Conservation (phyloP, 1,140 invertebrate species). For the Reticulitermes speratus region DNA sequence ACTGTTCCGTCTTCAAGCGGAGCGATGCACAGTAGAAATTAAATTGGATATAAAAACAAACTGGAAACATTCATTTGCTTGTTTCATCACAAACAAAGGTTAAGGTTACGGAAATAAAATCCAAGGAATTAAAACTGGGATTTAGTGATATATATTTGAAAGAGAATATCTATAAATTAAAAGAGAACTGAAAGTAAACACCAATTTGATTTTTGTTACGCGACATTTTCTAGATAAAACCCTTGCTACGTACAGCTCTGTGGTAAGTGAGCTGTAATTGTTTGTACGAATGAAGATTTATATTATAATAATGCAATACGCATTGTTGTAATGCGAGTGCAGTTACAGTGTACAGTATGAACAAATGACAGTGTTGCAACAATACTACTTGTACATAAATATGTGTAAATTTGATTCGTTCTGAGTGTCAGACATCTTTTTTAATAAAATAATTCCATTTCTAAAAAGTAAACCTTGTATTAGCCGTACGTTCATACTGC, state of each 20-base stretch:
- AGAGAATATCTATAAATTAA: too few species aligned
- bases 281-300: too few species aligned
- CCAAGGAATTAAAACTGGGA: too few species aligned
- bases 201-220: background rate
- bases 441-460: background rate
- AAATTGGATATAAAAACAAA: background rate
- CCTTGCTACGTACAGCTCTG: too few species aligned
- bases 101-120: too few species aligned
- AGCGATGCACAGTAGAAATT: background rate
- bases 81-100: too few species aligned
- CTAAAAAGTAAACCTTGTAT: background rate
- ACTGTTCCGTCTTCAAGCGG: background rate
- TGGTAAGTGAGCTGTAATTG: too few species aligned
- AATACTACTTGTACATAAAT: constrained; percentile 3
- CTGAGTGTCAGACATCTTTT: background rate
- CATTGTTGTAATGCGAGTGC: too few species aligned
- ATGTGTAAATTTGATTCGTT: background rate
- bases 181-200: background rate
- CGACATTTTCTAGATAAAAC: too few species aligned
- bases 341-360: background rate
- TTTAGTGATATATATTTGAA: too few species aligned
- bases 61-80: background rate
- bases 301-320: too few species aligned
- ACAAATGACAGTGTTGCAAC: background rate
- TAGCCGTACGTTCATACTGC: background rate